Evolutionary conservation across 2,113 vertebrate species (phyloP).

Genomic region (Galbula dea): DNA sequence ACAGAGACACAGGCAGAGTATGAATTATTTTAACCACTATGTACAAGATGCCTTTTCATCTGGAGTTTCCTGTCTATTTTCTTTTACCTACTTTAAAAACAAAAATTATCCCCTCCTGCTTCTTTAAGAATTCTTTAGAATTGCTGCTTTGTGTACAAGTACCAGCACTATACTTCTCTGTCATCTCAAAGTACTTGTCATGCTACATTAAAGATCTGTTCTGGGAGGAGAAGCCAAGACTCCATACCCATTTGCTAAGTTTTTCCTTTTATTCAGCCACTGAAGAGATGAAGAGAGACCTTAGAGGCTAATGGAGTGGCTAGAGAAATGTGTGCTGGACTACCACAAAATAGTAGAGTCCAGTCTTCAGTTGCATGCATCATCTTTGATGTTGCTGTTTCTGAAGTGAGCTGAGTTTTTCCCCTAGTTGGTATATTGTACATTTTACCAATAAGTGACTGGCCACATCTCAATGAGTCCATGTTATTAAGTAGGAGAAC

Average conservation of each 20-base stretch:
- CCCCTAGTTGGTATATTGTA: neutral
- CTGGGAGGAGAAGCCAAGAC: neutral
- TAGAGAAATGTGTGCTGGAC: neutral
- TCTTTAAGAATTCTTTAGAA: neutral
- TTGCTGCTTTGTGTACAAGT: neutral
- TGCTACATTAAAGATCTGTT: neutral
- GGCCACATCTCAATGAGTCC: neutral
- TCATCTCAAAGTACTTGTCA: neutral
- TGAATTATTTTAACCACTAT: neutral
- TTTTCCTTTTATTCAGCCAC: neutral
- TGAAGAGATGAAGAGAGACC: neutral
- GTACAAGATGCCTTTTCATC: neutral
- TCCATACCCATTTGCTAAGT: neutral
- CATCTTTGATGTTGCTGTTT: neutral
- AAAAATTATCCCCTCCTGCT: neutral
- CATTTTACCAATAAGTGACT: neutral
- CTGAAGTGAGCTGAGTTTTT: neutral
- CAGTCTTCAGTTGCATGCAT: neutral
- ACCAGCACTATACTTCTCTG: neutral
- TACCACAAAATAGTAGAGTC: neutral
- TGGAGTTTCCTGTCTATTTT: neutral
- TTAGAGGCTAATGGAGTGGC: neutral
- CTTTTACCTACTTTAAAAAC: neutral
- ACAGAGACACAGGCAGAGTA: neutral
- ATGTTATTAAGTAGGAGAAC: neutral